Conservation (phyloP, 23 tunicate species). For the Halocynthia roretzi region DNA sequence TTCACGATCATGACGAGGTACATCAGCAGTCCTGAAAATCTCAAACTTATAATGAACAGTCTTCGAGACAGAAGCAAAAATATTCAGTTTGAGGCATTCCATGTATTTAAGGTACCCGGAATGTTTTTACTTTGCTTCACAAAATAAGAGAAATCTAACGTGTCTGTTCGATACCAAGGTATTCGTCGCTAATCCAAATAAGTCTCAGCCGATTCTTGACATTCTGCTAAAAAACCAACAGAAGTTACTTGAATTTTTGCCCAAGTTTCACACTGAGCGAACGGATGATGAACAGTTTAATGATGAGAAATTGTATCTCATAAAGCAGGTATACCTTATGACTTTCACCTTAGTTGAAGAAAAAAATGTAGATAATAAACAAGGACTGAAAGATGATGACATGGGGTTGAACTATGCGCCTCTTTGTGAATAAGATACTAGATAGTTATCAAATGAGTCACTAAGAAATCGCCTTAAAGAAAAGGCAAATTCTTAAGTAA, state of each 20-base stretch:
- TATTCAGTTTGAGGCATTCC: constrained; percentile 98
- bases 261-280: constrained; percentile 84
- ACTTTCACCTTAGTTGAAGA: too few species aligned
- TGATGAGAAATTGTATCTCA: constrained; percentile 92
- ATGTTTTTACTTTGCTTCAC: not conserved
- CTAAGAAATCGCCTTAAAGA: not conserved
- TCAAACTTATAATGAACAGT: constrained; percentile 97
- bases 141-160: not conserved
- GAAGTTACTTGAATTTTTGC: constrained; percentile 69
- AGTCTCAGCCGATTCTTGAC: constrained; percentile 85
- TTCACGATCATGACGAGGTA: constrained; percentile 90
- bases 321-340: constrained; percentile 60
- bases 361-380: too few species aligned
- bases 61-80: constrained; percentile 79
- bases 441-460: not conserved
- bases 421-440: not conserved
- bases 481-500: too few species aligned
- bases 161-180: constrained; percentile 39
- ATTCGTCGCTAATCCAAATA: constrained; percentile 92
- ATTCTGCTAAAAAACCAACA: constrained; percentile 84
- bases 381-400: too few species aligned
- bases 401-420: too few species aligned
- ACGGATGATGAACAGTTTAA: constrained; percentile 96
- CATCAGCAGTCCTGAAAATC: constrained; percentile 81
- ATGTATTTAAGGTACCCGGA: constrained; percentile 77